Evolutionary conservation across 1,140 invertebrate genomes (phyloP), one percentile per base, ranked within the genome.

Genomic region (Macrostomum lignano): DNA sequence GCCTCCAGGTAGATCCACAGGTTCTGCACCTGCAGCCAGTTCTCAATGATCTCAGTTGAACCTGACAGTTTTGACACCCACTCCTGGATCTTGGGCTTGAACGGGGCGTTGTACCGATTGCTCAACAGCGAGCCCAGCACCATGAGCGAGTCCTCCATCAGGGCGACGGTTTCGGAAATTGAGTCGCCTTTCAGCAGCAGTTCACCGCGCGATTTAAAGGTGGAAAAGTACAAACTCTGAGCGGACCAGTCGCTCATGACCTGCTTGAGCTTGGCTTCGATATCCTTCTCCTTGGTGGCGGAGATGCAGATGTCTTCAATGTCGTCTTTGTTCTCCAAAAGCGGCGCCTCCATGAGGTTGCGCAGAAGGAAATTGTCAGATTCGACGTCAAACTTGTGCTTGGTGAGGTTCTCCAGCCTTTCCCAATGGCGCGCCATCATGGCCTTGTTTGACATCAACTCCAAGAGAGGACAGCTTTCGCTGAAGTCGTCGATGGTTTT

Each of bases 261-360:
- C 53, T 77, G 73, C 32, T 81, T 66, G 13, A 93, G 52, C 52
- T 93, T 93, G 0, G 77, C 79, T 61, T 91, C 84, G 43, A 91
- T 93, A 47, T 93, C 84, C 47, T 86, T 79, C 51, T 93, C 82
- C 61, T 91, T 94, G 69, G 88, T 76, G 0, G 82, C 82, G 23
- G 81, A 88, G 52, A 91, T 91, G 54, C 82, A 93, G 45, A 91
- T 81, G 52, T 93, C 84, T 61, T 94, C 84, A 53, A 94, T 91
- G 47, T 93, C 82, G 60, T 93, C 82, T 51, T 93, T 93, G 49
- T 74, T 70, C 43, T 72, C 70, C 3, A 93, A 55, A 13, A 94
- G 51, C 3, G 84, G 82, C 7, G 81, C 81, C 60, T 86, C 78
- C 43, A 93, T 64, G 42, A 94, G 78, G 52, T 88, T 77, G 50